These are phyloP conservation scores for Rhopalosiphum maidis DNA, from an alignment of 1,140 invertebrate species.

Conservation along the genomic window DNA sequence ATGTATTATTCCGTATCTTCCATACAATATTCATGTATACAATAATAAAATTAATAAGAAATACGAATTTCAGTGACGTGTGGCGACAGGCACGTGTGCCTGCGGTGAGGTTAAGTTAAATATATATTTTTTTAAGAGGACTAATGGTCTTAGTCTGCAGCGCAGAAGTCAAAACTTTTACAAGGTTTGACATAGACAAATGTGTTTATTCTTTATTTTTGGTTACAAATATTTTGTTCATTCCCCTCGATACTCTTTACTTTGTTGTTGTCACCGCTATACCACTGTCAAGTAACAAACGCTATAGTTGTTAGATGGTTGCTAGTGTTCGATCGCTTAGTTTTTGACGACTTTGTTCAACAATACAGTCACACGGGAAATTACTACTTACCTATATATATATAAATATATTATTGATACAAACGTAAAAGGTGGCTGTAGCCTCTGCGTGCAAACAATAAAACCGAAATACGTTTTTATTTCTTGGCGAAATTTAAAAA, in stretches of 20 bases:
- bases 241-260: neutral
- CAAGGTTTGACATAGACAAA: neutral
- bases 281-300: neutral
- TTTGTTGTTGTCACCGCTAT: neutral
- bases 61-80: neutral
- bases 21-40: neutral
- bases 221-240: neutral
- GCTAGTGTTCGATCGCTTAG: neutral
- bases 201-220: constrained; percentile 2
- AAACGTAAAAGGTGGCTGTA: neutral
- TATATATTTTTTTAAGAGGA: neutral
- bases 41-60: neutral
- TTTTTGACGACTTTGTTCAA: neutral
- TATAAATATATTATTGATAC: neutral
- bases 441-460: neutral
- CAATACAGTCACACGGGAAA: constrained; percentile 3
- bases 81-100: neutral
- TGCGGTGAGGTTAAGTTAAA: neutral
- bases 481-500: neutral
- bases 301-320: neutral
- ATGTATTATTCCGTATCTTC: neutral
- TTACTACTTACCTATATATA: constrained; percentile 1
- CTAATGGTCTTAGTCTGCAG: neutral
- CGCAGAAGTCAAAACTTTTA: neutral
- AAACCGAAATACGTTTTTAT: neutral